These are phyloP conservation scores for Kryphioiulus occultus DNA, from an alignment of 2,888 invertebrate species.

Conservation along the genomic window DNA sequence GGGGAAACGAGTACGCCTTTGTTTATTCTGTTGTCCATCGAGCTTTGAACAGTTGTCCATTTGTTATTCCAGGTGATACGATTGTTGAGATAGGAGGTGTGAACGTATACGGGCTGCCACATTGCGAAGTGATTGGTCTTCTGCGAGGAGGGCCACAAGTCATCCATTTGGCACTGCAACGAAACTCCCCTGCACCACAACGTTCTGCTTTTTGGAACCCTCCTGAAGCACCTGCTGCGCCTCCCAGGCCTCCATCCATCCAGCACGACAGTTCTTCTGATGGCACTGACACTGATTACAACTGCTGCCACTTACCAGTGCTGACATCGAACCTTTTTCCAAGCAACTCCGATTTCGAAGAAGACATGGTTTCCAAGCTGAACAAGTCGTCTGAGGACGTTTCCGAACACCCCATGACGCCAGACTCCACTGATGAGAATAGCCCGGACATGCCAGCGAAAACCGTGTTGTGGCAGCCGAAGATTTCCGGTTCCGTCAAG, in stretches of 20 bases:
- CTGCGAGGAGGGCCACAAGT: slow-evolving; percentile 36
- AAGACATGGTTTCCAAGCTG: slow-evolving; percentile 46
- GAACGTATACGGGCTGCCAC: neutral
- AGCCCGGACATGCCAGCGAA: neutral
- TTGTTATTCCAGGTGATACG: slow-evolving; percentile 37
- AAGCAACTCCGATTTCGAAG: neutral
- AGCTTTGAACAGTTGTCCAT: neutral
- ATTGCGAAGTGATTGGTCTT: neutral
- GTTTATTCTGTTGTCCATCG: too few species aligned
- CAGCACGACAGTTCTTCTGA: neutral
- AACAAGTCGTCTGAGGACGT: slow-evolving; percentile 41
- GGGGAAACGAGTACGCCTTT: too few species aligned
- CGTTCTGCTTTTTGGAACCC: neutral
- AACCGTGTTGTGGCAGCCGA: slow-evolving; percentile 43
- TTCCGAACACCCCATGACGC: neutral
- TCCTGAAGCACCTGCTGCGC: neutral
- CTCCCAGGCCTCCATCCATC: neutral
- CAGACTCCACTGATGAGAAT: neutral
- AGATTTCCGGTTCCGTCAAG: slow-evolving; percentile 44
- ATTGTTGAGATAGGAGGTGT: slow-evolving; percentile 29
- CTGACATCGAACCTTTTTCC: neutral
- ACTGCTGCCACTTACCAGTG: neutral
- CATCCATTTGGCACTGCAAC: slow-evolving; percentile 18
- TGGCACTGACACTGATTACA: neutral
- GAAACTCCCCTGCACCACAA: neutral